Evolutionary conservation across 30 jellyfish, hydroid and myxozoan genomes (phyloP).

Genomic region (Thelohanellus kitauei): DNA sequence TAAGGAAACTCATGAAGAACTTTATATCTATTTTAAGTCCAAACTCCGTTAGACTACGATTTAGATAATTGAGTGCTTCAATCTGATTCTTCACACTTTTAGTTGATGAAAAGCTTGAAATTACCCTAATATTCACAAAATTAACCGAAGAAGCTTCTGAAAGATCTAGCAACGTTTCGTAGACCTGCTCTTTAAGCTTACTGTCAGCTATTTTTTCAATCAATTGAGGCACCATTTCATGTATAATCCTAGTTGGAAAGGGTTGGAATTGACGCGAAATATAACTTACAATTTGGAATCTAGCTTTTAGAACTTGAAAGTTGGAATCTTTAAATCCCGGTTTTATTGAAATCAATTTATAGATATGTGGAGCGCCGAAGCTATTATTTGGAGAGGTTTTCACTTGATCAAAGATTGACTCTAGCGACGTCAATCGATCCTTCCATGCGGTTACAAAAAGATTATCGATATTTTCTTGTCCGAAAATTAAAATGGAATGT

Average conservation of each 20-base stretch:
- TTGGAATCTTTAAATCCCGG: constrained; percentile 77
- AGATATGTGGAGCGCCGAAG: no score
- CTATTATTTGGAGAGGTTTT: neutral
- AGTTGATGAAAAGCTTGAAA: neutral
- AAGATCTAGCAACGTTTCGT: constrained; percentile 31
- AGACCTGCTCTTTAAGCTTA: constrained; percentile 32
- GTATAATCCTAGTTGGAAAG: neutral
- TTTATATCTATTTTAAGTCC: neutral
- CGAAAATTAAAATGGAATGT: neutral
- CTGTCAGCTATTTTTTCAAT: neutral
- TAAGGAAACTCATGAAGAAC: no score
- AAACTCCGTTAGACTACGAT: neutral
- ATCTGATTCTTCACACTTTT: neutral
- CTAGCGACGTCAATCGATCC: neutral
- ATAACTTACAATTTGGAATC: neutral
- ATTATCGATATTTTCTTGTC: neutral
- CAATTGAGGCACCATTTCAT: neutral
- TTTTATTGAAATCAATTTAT: constrained; percentile 22
- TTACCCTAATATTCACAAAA: constrained; percentile 39
- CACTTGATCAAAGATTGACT: neutral
- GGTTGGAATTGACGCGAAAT: no score
- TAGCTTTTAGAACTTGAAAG: constrained; percentile 13
- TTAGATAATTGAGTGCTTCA: neutral
- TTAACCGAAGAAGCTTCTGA: constrained; percentile 63
- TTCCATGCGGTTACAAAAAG: neutral